Evolutionary conservation across 2,113 vertebrate species (phyloP), one percentile per base, ranked within the genome.

Genomic region (Trichechus manatus): DNA sequence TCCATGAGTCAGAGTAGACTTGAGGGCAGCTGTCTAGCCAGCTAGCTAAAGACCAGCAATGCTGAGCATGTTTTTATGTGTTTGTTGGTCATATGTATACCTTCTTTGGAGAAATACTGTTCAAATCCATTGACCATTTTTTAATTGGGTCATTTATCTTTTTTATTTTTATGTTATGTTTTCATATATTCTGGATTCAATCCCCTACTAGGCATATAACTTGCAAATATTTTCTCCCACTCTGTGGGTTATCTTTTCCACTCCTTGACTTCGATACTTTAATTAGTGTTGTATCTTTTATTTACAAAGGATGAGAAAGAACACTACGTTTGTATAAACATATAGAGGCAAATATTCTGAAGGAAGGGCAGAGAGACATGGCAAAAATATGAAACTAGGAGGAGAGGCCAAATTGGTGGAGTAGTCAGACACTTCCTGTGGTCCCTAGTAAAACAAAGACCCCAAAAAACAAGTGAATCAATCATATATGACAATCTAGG

Each of bases 301-400:
- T 70, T 93, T 83, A 92, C 44, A 94, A 9, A 81, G 50, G 79
- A 47, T 81, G 15, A 80, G 72, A 91, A 81, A 77, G 39, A 75
- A 96, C 29, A 82, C 5, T 63, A 74, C n/a, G 39, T 85, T 75
- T 92, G 50, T 63, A 83, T 19, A 77, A 81, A 87, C n/a, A 4
- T 50, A 23, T 36, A 77, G 7, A 79, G 25, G 84, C 9, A 63
- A 95, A 29, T 39, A 22, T 31, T 88, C 82, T 88, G 42, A 59
- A 83, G 10, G 1, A 88, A 96, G 42, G 19, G 20, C 56, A 85
- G 31, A 94, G 90, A 77, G 44, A 66, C 3, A 68, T 87, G 23
- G 74, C 80, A 93, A 90, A 87, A 27, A 87, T 72, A 81, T 87
- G 31, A 91, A 47, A 47, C 50, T 61, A 87, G 78, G 64, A 39